Evolutionary conservation across 23 tunicate genomes (phyloP).

Genomic region (Halocynthia aurantium): DNA sequence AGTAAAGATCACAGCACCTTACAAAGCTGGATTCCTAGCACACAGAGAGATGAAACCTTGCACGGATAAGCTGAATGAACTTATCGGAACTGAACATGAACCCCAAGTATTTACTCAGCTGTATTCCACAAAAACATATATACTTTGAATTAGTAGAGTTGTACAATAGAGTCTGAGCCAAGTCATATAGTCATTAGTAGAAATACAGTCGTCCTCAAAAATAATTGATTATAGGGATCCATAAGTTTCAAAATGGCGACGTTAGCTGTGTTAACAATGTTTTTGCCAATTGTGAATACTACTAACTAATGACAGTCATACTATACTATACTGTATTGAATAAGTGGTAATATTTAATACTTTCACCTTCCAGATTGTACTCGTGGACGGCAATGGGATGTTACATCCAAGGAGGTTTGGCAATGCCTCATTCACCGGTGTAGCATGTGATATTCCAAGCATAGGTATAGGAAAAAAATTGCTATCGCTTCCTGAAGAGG

Average conservation of each 20-base stretch:
- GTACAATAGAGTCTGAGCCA: too few species aligned
- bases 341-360: neutral
- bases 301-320: neutral
- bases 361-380: constrained; percentile 26
- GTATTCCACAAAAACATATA: neutral
- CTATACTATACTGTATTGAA: neutral
- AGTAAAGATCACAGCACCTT: constrained; percentile 28
- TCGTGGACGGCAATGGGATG: constrained; percentile 74
- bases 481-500: constrained; percentile 29
- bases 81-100: neutral
- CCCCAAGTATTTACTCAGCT: constrained; percentile 29
- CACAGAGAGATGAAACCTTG: constrained; percentile 42
- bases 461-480: constrained; percentile 70
- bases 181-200: too few species aligned
- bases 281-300: neutral
- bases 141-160: neutral
- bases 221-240: too few species aligned
- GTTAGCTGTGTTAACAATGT: neutral
- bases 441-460: constrained; percentile 48
- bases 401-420: constrained; percentile 51
- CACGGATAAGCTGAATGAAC: constrained; percentile 14
- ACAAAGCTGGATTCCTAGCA: constrained; percentile 46
- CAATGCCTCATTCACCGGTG: constrained; percentile 49
- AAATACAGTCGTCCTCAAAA: neutral
- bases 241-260: too few species aligned